Evolutionary conservation across 2,113 vertebrate genomes (phyloP).

Genomic region (Ochotona princeps): DNA sequence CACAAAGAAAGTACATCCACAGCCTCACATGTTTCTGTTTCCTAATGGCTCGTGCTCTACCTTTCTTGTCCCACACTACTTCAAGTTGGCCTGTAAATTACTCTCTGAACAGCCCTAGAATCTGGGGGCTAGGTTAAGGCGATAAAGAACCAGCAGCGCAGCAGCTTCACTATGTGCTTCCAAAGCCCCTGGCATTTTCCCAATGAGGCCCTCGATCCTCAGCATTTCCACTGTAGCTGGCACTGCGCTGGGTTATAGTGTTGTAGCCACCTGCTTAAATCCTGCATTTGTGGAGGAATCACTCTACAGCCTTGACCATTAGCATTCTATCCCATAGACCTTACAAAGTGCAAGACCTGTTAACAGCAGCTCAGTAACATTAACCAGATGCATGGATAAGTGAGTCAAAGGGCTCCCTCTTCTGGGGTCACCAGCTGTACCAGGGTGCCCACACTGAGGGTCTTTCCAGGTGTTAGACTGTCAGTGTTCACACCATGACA

Average conservation of each 20-base stretch:
- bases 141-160: not conserved
- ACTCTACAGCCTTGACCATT: not conserved
- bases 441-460: not conserved
- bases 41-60: not conserved
- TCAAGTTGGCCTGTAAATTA: not conserved
- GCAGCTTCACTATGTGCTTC: conserved; percentile 8
- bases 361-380: not conserved
- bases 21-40: not conserved
- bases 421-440: not conserved
- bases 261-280: conserved; percentile 42
- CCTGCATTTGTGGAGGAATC: not conserved
- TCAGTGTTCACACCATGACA: not conserved
- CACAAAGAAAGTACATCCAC: not conserved
- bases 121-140: not conserved
- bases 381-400: not conserved
- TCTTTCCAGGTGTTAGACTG: not conserved
- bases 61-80: not conserved
- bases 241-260: not conserved
- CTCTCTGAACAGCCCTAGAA: conserved; percentile 39
- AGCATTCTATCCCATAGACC: not conserved
- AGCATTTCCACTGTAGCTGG: not conserved
- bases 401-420: conserved; percentile 7
- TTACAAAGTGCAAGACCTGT: not conserved
- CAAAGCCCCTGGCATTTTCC: not conserved
- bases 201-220: conserved; percentile 11